phyloP scores from a whole-genome alignment of 2,113 vertebrate species.

The Pyxicephalus adspersus region DNA sequence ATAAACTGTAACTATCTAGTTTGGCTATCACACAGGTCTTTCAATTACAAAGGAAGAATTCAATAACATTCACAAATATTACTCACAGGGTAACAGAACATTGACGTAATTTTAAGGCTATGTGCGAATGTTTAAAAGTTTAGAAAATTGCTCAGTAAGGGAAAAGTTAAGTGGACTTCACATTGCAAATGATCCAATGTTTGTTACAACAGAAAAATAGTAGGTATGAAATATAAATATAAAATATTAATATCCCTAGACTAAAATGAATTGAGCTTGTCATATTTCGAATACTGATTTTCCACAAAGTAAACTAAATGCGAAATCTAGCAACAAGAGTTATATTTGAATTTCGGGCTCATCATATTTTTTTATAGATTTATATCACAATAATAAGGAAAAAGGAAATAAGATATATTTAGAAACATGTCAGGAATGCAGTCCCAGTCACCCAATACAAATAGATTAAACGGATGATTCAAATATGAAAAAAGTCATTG shows the following conservation, averaged over 20 bases:
- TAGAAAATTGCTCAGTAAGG: slow-evolving; percentile 6
- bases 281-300: too few relatives aligned
- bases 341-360: too few relatives aligned
- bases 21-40: slow-evolving; percentile 39
- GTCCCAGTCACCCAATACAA: too few relatives aligned
- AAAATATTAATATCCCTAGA: not conserved
- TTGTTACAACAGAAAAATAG: not conserved
- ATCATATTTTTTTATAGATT: too few relatives aligned
- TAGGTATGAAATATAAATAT: not conserved
- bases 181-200: not conserved
- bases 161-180: not conserved
- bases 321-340: too few relatives aligned
- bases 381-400: too few relatives aligned
- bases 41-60: slow-evolving; percentile 36
- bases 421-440: too few relatives aligned
- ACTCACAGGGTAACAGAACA: slow-evolving; percentile 22
- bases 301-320: too few relatives aligned
- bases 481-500: too few relatives aligned
- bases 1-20: slow-evolving; percentile 34
- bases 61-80: slow-evolving; percentile 30
- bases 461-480: too few relatives aligned
- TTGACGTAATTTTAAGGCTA: slow-evolving; percentile 9
- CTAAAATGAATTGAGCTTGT: not conserved
- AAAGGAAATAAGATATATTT: too few relatives aligned
- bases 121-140: not conserved